Percentiles rank a stretch among this genome's conserved stretches.
Conservation (phyloP, 2,888 invertebrate species). For the Ennomos quercinarius region DNA sequence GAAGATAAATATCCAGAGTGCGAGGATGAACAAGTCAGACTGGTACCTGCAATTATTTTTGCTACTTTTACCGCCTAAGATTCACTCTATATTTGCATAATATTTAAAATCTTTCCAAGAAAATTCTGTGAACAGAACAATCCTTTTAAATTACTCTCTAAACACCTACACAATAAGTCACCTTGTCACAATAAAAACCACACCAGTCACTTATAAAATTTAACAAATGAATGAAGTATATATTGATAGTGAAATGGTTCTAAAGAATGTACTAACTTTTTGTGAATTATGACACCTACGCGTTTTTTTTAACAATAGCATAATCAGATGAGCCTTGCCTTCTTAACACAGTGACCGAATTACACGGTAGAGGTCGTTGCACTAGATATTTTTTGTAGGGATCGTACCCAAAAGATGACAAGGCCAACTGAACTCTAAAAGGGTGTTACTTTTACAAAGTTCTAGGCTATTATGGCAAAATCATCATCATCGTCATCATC, state of each 20-base stretch:
- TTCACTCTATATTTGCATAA: slow-evolving; percentile 8
- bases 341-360: slow-evolving; percentile 25
- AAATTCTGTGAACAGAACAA: background rate
- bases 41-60: too few species aligned
- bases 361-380: slow-evolving; percentile 15
- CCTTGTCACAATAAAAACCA: slow-evolving; percentile 10
- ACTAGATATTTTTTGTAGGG: slow-evolving; percentile 6
- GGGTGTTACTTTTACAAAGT: too few species aligned
- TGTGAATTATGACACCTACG: slow-evolving; percentile 18
- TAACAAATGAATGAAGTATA: background rate
- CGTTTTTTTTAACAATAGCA: slow-evolving; percentile 21
- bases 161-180: slow-evolving; percentile 2
- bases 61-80: background rate
- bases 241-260: slow-evolving; percentile 26
- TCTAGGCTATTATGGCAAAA: too few species aligned
- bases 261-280: background rate
- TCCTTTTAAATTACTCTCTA: too few species aligned
- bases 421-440: too few species aligned
- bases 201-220: background rate
- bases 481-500: too few species aligned
- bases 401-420: background rate
- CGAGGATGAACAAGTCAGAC: too few species aligned
- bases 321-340: background rate
- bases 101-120: slow-evolving; percentile 11
- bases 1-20: too few species aligned